Conservation (phyloP, 2,113 vertebrate species). For the Siphamia tubifer region DNA sequence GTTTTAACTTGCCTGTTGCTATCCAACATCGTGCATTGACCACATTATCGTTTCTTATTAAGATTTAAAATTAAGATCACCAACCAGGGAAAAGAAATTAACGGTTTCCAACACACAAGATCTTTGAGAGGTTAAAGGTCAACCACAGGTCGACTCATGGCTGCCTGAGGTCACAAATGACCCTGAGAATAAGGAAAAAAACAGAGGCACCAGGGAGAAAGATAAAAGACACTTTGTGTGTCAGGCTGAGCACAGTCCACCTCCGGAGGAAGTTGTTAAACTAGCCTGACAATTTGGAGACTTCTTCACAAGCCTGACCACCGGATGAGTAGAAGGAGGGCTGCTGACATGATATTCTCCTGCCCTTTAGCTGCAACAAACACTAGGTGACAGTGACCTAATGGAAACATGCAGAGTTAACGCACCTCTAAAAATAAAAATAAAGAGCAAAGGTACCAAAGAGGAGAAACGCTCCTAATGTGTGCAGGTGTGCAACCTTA, state of each 20-base stretch:
- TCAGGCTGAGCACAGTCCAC: not conserved
- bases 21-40: too few relatives aligned
- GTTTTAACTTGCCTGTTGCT: not conserved
- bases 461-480: too few relatives aligned
- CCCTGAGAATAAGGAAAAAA: slow-evolving; percentile 18
- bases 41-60: too few relatives aligned
- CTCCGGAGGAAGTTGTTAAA: not conserved
- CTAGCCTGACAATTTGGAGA: not conserved
- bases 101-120: not conserved
- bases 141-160: slow-evolving; percentile 4
- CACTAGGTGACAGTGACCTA: too few relatives aligned
- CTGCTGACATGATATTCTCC: not conserved
- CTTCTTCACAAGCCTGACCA: not conserved
- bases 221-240: slow-evolving; percentile 17
- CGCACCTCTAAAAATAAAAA: not conserved
- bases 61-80: too few relatives aligned
- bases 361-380: not conserved
- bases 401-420: not conserved
- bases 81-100: not conserved
- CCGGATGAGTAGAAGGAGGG: not conserved
- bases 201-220: not conserved
- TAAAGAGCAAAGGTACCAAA: too few relatives aligned
- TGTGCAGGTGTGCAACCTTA: too few relatives aligned
- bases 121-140: not conserved
- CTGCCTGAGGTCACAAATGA: slow-evolving; percentile 16